phyloP scores from a whole-genome alignment of 2,797 vertebrate genomes.

The Strix occidentalis region DNA sequence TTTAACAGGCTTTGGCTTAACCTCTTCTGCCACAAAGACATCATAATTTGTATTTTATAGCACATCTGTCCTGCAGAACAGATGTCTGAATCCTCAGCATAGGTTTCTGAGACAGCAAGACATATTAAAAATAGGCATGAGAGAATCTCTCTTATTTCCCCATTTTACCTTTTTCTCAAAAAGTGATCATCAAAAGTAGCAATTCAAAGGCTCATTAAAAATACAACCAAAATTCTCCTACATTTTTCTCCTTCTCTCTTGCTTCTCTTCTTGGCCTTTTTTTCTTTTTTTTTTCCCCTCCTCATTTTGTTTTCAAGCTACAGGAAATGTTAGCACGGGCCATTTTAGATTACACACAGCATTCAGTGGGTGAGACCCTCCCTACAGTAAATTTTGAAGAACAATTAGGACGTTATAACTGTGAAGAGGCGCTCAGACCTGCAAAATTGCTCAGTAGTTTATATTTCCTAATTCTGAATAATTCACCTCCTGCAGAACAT shows the following conservation, averaged over 20 bases:
- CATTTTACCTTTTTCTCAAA: background rate
- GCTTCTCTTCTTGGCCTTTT: background rate
- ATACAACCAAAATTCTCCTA: background rate
- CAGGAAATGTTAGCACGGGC: background rate
- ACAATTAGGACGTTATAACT: background rate
- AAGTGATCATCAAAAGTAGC: background rate
- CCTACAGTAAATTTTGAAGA: background rate
- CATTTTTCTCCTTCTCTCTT: background rate
- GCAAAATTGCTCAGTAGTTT: background rate
- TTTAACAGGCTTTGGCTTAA: background rate
- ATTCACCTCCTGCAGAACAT: background rate
- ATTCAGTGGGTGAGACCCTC: background rate
- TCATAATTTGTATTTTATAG: background rate
- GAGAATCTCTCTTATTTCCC: background rate
- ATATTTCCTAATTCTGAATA: background rate
- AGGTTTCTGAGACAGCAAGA: background rate
- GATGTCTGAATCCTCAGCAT: background rate
- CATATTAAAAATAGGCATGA: background rate
- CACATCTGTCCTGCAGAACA: background rate
- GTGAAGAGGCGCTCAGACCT: background rate
- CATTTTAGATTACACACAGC: constrained; percentile 7
- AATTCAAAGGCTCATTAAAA: background rate
- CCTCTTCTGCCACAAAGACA: background rate
- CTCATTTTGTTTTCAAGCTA: constrained; percentile 13
- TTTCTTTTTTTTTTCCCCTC: background rate